These are phyloP conservation scores for Condylura cristata DNA, from an alignment of 2,113 vertebrate species.

Conservation along the genomic window DNA sequence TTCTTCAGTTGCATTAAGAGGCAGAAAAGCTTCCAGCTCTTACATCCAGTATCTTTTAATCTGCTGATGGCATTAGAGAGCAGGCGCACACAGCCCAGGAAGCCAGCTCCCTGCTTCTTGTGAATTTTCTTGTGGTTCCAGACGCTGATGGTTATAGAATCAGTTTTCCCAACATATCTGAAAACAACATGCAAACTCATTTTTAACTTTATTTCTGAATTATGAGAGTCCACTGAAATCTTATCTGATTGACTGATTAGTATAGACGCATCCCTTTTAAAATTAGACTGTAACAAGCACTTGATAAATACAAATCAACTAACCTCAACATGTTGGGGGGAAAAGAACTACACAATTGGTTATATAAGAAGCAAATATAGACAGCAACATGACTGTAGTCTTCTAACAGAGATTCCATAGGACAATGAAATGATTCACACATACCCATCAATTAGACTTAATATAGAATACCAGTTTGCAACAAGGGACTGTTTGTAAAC, in stretches of 20 bases:
- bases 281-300: background rate
- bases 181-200: slow-evolving; percentile 54
- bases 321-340: background rate
- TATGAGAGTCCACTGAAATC: background rate
- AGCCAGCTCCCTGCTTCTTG: slow-evolving; percentile 98
- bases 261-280: background rate
- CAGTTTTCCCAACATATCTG: slow-evolving; percentile 97
- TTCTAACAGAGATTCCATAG: background rate
- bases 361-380: background rate
- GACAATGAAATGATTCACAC: background rate
- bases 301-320: background rate
- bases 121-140: slow-evolving; percentile 99
- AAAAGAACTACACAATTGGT: background rate
- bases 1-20: slow-evolving; percentile 4
- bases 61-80: slow-evolving; percentile 98
- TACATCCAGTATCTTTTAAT: slow-evolving; percentile 98
- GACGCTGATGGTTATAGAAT: slow-evolving; percentile 98
- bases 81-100: slow-evolving; percentile 97
- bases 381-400: background rate
- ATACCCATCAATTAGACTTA: background rate
- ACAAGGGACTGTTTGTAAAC: background rate
- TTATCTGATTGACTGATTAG: background rate
- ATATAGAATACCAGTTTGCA: background rate
- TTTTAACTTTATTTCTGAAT: background rate
- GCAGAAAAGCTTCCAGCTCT: slow-evolving; percentile 73